Conservation (phyloP, 2,113 vertebrate genomes). For the human (Homo sapiens) region DNA sequence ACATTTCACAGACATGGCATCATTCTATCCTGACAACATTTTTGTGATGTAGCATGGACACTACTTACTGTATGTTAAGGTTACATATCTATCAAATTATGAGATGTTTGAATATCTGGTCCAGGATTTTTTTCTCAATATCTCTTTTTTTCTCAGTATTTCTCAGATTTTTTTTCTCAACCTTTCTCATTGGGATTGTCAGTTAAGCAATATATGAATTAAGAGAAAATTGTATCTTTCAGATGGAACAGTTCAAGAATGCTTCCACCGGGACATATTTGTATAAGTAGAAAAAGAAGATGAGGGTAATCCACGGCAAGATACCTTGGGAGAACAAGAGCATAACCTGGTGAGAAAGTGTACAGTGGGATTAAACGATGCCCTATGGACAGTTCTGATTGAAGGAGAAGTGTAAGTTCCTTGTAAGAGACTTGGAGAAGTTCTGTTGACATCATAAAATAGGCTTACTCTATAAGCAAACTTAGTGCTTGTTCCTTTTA, state of each 20-base stretch:
- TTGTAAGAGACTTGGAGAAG: background rate
- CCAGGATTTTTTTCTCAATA: background rate
- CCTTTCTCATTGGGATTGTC: background rate
- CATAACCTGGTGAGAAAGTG: background rate
- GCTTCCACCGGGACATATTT: background rate
- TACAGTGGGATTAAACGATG: background rate
- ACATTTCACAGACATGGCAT: background rate
- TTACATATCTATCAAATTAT: background rate
- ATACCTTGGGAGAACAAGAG: fast-evolving
- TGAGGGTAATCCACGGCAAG: background rate
- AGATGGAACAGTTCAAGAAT: background rate
- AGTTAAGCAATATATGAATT: background rate
- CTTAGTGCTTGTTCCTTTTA: background rate
- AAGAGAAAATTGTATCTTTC: background rate
- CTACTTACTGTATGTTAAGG: background rate
- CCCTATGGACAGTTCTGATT: background rate
- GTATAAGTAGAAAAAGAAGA: background rate
- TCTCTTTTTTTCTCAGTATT: no score
- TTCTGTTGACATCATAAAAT: background rate
- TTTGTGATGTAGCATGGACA: background rate
- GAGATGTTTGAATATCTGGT: background rate
- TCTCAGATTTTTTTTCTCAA: background rate
- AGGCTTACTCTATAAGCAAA: background rate
- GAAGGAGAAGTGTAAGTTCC: background rate
- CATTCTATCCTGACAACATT: background rate